A percentile compares a stretch with the other conserved stretches of the same genome.
Conservation (phyloP, 2,113 vertebrate genomes). For the Rhynchomys soricoides region DNA sequence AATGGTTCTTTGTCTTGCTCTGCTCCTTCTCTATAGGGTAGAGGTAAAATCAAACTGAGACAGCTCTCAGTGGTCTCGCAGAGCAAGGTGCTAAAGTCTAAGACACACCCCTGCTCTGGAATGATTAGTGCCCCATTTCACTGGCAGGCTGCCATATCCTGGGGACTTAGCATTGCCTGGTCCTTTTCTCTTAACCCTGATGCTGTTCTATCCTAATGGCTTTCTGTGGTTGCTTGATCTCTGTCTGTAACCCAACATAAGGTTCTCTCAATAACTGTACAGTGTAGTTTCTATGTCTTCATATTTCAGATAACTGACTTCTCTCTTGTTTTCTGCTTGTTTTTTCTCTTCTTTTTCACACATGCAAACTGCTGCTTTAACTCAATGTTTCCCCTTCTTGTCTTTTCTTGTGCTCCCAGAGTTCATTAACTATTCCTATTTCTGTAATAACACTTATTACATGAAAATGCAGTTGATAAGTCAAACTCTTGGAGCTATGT, state of each 20-base stretch:
- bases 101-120: neutral
- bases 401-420: neutral
- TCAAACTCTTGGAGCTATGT: slow-evolving; percentile 4
- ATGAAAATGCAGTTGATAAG: slow-evolving; percentile 11
- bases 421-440: slow-evolving; percentile 21
- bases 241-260: slow-evolving; percentile 21
- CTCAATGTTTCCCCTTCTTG: neutral
- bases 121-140: neutral
- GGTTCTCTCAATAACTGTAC: slow-evolving; percentile 26
- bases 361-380: neutral
- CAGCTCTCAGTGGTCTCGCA: neutral
- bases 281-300: neutral
- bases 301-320: neutral
- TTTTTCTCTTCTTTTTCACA: slow-evolving; percentile 12
- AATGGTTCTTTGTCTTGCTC: neutral
- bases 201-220: neutral
- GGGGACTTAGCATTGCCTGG: neutral
- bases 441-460: slow-evolving; percentile 38
- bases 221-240: neutral
- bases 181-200: neutral
- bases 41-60: neutral
- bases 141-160: neutral
- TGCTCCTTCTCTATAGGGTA: neutral
- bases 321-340: neutral
- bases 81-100: neutral